These are phyloP conservation scores for Bubalus kerabau DNA, from an alignment of 2,113 vertebrate species.

Conservation along the genomic window DNA sequence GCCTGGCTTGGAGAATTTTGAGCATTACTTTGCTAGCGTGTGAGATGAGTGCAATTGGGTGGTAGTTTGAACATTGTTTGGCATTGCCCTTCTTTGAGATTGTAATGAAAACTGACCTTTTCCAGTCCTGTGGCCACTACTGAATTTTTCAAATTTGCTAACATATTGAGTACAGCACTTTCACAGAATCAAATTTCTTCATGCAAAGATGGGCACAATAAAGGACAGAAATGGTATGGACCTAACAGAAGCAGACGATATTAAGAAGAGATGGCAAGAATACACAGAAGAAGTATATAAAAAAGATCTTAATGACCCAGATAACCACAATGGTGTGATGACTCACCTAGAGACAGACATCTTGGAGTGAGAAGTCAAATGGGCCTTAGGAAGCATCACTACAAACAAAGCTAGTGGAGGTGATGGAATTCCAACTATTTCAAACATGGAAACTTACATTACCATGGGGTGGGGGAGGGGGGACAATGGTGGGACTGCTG, in stretches of 20 bases:
- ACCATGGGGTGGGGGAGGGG: constrained; percentile 67
- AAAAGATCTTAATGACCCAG: neutral
- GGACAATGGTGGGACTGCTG: constrained; percentile 78
- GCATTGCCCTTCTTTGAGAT: neutral
- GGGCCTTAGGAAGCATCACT: neutral
- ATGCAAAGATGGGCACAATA: neutral
- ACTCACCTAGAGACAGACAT: neutral
- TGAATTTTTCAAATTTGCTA: neutral
- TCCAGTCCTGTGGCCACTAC: neutral
- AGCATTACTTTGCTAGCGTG: neutral
- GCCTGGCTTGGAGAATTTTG: neutral
- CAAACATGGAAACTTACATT: neutral
- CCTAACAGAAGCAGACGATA: neutral
- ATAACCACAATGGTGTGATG: neutral
- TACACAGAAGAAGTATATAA: neutral
- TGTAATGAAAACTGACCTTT: neutral
- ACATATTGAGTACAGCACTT: neutral
- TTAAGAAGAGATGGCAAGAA: neutral
- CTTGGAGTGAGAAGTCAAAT: neutral
- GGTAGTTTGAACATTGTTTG: neutral
- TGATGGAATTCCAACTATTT: neutral
- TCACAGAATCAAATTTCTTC: neutral
- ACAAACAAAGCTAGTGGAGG: neutral
- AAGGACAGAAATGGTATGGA: neutral
- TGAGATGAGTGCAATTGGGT: neutral